Conservation (phyloP, 2,888 invertebrate genomes). For the Ischnus inquisitorius region DNA sequence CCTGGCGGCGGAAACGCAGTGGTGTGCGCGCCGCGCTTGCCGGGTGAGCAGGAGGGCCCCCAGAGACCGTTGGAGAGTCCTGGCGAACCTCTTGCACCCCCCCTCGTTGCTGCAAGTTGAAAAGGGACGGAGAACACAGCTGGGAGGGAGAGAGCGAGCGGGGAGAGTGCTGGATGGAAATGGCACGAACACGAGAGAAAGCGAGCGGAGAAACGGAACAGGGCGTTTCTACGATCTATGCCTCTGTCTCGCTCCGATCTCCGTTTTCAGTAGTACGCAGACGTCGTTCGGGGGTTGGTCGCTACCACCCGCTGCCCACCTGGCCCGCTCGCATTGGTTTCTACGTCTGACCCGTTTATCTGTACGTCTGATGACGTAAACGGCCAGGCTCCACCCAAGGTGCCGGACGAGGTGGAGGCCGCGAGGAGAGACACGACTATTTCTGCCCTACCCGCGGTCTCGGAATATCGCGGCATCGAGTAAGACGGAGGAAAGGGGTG, state of each 20-base stretch:
- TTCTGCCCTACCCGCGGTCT: slow-evolving; percentile 27
- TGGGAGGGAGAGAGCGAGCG: slow-evolving; percentile 3
- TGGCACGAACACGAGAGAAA: slow-evolving; percentile 58
- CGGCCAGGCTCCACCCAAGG: slow-evolving; percentile 83
- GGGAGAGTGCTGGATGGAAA: slow-evolving; percentile 26
- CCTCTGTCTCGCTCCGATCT: slow-evolving; percentile 52
- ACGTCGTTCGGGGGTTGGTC: slow-evolving; percentile 68
- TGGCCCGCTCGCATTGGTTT: slow-evolving; percentile 82
- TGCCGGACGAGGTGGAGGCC: slow-evolving; percentile 52
- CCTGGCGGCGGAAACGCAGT: slow-evolving; percentile 67
- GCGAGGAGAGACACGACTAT: slow-evolving; percentile 45
- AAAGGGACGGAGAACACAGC: slow-evolving; percentile 42
- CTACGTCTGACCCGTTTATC: slow-evolving; percentile 83
- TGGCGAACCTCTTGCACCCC: slow-evolving; percentile 50
- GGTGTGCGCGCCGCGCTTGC: slow-evolving; percentile 42
- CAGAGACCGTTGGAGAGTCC: slow-evolving; percentile 46
- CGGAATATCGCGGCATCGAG: slow-evolving; percentile 58
- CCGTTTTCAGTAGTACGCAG: slow-evolving; percentile 65
- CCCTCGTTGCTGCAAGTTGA: slow-evolving; percentile 35
- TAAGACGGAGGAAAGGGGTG: slow-evolving; percentile 68
- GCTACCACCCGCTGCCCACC: slow-evolving; percentile 73
- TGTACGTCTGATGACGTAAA: slow-evolving; percentile 83
- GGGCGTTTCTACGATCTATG: slow-evolving; percentile 69
- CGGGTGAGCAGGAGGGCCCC: slow-evolving; percentile 17
- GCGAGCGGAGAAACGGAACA: slow-evolving; percentile 57